Conservation (phyloP, 2,888 invertebrate species). For the Nomada lathburiana region DNA sequence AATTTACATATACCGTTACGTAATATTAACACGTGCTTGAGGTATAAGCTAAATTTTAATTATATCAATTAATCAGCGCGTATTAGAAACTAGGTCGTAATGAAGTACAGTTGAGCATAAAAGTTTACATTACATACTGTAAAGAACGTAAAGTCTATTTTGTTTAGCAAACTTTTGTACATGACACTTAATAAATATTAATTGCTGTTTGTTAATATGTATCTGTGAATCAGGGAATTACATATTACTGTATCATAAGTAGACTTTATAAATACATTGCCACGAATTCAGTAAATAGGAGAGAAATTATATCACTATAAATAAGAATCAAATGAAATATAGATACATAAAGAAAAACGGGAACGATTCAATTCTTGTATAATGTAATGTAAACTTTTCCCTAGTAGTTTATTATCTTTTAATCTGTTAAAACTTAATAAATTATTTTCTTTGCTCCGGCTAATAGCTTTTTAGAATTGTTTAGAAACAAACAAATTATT, state of each 20-base stretch:
- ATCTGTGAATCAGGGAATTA: slow-evolving; percentile 18
- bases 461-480: slow-evolving; percentile 2
- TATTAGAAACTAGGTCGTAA: slow-evolving; percentile 12
- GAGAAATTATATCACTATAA: background rate
- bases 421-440: slow-evolving; percentile 11
- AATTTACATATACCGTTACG: slow-evolving; percentile 23
- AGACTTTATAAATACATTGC: background rate
- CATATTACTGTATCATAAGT: slow-evolving; percentile 24
- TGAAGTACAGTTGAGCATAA: slow-evolving; percentile 8
- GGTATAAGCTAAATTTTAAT: slow-evolving; percentile 23
- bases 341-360: background rate
- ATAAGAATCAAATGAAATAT: slow-evolving; percentile 23
- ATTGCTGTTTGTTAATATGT: slow-evolving; percentile 29
- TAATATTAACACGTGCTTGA: slow-evolving; percentile 20
- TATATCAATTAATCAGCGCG: background rate
- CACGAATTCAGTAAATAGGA: background rate
- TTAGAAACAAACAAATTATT: background rate
- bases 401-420: background rate
- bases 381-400: slow-evolving; percentile 39
- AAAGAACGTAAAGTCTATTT: slow-evolving; percentile 23
- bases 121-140: slow-evolving; percentile 43
- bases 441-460: background rate
- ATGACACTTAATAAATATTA: slow-evolving; percentile 24
- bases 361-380: slow-evolving; percentile 13
- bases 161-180: slow-evolving; percentile 9